Evolutionary conservation across 2,888 invertebrate genomes (phyloP).

Genomic region (Eulithis testata): DNA sequence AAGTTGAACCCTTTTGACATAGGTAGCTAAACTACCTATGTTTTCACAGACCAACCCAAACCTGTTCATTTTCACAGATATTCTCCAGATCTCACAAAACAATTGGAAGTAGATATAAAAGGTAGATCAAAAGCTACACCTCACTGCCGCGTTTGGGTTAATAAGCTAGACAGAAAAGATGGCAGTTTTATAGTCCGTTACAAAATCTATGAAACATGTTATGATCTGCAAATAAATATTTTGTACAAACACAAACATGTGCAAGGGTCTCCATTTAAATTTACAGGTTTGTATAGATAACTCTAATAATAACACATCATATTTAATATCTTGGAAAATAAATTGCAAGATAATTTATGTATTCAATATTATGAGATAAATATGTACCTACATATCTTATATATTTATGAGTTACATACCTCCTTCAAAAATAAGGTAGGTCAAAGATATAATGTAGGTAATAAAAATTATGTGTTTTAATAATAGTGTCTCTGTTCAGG

Average conservation of each 20-base stretch:
- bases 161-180: conserved; percentile 92
- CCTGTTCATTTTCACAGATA: conserved; percentile 69
- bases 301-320: too few relatives aligned
- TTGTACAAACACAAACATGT: conserved; percentile 86
- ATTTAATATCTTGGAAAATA: too few relatives aligned
- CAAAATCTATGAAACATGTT: conserved; percentile 90
- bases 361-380: too few relatives aligned
- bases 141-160: conserved; percentile 89
- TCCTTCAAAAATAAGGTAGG: too few relatives aligned
- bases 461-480: too few relatives aligned
- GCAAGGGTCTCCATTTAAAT: conserved; percentile 86
- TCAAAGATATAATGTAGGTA: too few relatives aligned
- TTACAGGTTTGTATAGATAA: conserved; percentile 78
- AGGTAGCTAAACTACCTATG: too few relatives aligned
- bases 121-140: conserved; percentile 77
- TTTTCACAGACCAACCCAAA: too few relatives aligned
- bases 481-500: conserved; percentile 70
- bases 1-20: too few relatives aligned
- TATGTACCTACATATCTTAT: too few relatives aligned
- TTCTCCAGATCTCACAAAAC: conserved; percentile 78
- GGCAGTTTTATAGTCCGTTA: conserved; percentile 93
- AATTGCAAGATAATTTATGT: too few relatives aligned
- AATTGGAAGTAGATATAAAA: conserved; percentile 83
- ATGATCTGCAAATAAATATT: conserved; percentile 88
- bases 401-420: too few relatives aligned